These are phyloP conservation scores for Syngnathus typhle DNA, from an alignment of 2,113 vertebrate genomes.

Conservation along the genomic window DNA sequence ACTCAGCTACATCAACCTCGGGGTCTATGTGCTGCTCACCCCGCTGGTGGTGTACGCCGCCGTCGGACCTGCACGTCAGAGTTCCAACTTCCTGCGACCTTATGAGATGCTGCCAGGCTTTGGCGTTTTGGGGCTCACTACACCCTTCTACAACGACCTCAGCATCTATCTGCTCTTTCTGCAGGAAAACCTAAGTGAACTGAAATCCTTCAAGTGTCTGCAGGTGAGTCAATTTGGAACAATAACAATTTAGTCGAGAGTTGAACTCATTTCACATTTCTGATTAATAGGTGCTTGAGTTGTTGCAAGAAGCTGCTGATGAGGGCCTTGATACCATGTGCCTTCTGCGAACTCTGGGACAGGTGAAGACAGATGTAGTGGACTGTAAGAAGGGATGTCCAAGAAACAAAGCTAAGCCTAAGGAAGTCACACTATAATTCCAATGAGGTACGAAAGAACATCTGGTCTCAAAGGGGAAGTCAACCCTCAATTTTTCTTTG, in stretches of 20 bases:
- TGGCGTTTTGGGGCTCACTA: constrained; percentile 73
- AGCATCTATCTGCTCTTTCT: constrained; percentile 91
- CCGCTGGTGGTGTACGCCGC: constrained; percentile 77
- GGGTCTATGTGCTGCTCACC: constrained; percentile 75
- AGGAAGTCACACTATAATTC: constrained; percentile 25
- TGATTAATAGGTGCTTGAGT: constrained; percentile 76
- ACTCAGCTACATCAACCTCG: constrained; percentile 86
- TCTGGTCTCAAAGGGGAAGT: neutral
- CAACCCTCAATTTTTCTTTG: too few relatives aligned
- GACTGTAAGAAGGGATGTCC: constrained; percentile 67
- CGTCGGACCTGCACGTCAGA: constrained; percentile 75
- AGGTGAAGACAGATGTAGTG: constrained; percentile 80
- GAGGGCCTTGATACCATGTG: constrained; percentile 79
- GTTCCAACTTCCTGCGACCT: constrained; percentile 75
- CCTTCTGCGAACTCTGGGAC: constrained; percentile 79
- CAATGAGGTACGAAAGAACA: constrained; percentile 34
- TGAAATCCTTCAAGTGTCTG: constrained; percentile 91
- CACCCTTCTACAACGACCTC: constrained; percentile 80
- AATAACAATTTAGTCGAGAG: too few relatives aligned
- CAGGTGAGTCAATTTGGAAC: constrained; percentile 61
- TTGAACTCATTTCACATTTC: neutral
- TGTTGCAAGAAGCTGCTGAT: constrained; percentile 75
- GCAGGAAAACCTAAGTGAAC: constrained; percentile 87
- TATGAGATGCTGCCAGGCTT: constrained; percentile 89
- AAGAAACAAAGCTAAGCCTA: constrained; percentile 20